Evolutionary conservation across 2,113 vertebrate species (phyloP), one percentile per base, ranked within the genome.

Genomic region (Tauraco erythrolophus): DNA sequence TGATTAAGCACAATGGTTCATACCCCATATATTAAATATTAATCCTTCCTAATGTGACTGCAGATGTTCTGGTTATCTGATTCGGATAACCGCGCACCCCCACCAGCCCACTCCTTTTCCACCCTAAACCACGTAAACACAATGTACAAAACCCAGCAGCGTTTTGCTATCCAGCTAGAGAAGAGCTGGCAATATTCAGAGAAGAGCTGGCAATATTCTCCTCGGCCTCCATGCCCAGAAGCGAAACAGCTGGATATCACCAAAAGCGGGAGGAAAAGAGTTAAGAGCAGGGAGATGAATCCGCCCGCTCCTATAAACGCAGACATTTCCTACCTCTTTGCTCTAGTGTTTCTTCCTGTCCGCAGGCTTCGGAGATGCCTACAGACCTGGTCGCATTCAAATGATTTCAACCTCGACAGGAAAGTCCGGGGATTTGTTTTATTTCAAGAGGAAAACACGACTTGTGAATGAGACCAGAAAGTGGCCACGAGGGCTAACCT

Each of bases 321-420:
- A 39, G 96, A 92, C 92, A 77, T 90, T 95, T 97, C 95, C 95
- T 61, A 97, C 96, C 95, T 96, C 93, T 84, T 51, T 0, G 1
- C 77, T 84, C 57, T 23, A 89, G 75, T 60, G 80, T 53, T 72
- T 77, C 94, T 94, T 93, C 93, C 96, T 90, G 92, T 57, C 93
- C 1, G 4, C 37, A 21, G 89, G 62, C 84, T 88, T 75, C 5
- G 3, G 71, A 78, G 96, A 80, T 66, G 64, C 62, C 69, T 7
- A 25, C 0, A 0, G 92, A 92, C 68, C 79, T 48, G 88, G 25
- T 25, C 0, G 0, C 22, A 15, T n/a, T 37, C 51, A 50, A 88
- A 92, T 17, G n/a, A 88, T 77, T 88, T 82, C 80, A 69, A 92
- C 37, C 0, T 0, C 0, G 7, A 75, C 76, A 84, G 86, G 94